Conservation (phyloP, 2,888 invertebrate species). For the Agrotis clavis region DNA sequence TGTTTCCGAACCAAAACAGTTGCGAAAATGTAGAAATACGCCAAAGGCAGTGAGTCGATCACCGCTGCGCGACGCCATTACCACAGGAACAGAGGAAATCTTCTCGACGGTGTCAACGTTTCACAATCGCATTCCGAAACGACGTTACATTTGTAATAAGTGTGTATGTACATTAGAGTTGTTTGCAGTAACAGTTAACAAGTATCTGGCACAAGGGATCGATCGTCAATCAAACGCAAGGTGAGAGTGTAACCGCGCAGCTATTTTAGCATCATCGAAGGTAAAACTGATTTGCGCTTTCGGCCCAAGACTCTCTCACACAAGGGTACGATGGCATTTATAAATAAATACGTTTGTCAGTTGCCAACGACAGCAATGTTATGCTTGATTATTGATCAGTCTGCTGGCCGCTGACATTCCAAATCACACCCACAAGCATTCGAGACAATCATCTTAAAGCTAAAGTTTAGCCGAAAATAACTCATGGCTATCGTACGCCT, state of each 20-base stretch:
- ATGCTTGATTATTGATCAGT: constrained; percentile 75
- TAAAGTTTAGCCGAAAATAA: constrained; percentile 43
- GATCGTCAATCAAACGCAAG: constrained; percentile 91
- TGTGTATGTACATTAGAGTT: constrained; percentile 74
- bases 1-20: constrained; percentile 85
- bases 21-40: constrained; percentile 86
- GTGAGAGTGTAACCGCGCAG: constrained; percentile 89
- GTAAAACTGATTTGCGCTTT: constrained; percentile 90
- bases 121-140: constrained; percentile 72
- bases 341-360: constrained; percentile 87
- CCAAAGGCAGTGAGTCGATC: constrained; percentile 75
- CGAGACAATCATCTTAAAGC: constrained; percentile 42
- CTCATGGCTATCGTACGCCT: constrained; percentile 53
- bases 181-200: constrained; percentile 85
- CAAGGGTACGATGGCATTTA: constrained; percentile 88
- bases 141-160: constrained; percentile 73
- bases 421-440: constrained; percentile 41
- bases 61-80: constrained; percentile 66
- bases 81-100: constrained; percentile 74
- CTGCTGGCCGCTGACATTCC: constrained; percentile 70
- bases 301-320: constrained; percentile 88
- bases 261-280: constrained; percentile 91
- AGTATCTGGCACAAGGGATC: constrained; percentile 91
- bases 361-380: constrained; percentile 80
- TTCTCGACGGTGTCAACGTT: constrained; percentile 71